phyloP scores from a whole-genome alignment of 1,140 invertebrate species.

The Zaprionus ornatus region DNA sequence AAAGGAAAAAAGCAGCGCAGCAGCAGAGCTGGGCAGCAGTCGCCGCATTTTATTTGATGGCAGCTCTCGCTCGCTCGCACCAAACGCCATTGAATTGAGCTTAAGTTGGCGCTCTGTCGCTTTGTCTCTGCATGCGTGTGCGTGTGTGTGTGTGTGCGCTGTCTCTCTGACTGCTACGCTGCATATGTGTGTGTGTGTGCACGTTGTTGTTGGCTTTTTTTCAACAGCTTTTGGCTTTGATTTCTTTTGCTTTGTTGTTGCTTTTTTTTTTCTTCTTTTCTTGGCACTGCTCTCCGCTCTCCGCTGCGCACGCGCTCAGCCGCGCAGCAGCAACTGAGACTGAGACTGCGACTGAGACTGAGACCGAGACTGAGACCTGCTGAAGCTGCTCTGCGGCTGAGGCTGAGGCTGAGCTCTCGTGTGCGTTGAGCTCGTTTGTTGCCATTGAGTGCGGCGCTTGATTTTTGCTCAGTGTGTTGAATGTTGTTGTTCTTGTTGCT shows the following conservation, averaged over 20 bases:
- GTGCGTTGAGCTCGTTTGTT: conserved; percentile 37
- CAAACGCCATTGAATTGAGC: conserved; percentile 78
- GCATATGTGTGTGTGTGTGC: conserved; percentile 26
- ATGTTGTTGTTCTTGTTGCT: conserved; percentile 21
- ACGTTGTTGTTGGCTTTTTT: conserved; percentile 43
- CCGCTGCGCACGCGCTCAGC: conserved; percentile 52
- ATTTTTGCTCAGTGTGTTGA: conserved; percentile 46
- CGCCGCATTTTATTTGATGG: conserved; percentile 59
- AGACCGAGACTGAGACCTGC: not conserved
- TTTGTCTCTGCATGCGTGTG: conserved; percentile 23
- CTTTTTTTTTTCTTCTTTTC: conserved; percentile 37
- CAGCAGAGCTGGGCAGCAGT: conserved; percentile 29
- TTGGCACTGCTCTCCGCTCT: conserved; percentile 38
- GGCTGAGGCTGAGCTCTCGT: conserved; percentile 1
- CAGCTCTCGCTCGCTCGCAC: conserved; percentile 65
- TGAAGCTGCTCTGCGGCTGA: not conserved
- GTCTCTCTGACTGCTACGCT: not conserved
- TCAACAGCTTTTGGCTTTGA: conserved; percentile 74
- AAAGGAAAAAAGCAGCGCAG: conserved; percentile 36
- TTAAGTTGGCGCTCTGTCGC: conserved; percentile 54
- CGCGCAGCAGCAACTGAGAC: conserved; percentile 39
- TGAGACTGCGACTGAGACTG: conserved; percentile 9
- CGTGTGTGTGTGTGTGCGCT: conserved; percentile 27
- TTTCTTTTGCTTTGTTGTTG: conserved; percentile 65
- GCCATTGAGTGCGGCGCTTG: conserved; percentile 61